Conservation (phyloP, 2,888 invertebrate species). For the Hoplodrina blanda region DNA sequence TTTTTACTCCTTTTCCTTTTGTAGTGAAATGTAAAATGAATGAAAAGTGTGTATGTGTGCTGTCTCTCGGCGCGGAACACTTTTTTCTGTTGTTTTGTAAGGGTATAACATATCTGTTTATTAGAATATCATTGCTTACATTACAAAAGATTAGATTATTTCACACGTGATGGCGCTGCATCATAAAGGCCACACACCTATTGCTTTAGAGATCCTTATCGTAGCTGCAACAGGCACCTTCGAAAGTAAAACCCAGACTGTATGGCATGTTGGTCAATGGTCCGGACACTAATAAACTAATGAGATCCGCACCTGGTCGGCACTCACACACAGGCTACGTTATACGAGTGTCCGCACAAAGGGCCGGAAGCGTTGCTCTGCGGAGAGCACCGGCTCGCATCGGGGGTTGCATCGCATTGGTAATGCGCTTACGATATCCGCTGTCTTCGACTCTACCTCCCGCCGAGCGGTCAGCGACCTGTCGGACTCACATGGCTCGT, state of each 20-base stretch:
- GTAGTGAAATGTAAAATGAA: no score
- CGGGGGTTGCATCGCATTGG: constrained; percentile 30
- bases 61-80: no score
- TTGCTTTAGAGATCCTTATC: no score
- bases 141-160: no score
- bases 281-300: constrained; percentile 1
- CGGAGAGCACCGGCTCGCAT: constrained; percentile 17
- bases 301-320: constrained; percentile 28
- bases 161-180: no score
- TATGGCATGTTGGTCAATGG: constrained; percentile 12
- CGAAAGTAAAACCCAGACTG: background rate
- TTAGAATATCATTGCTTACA: no score
- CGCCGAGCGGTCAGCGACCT: constrained; percentile 48
- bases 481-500: constrained; percentile 14
- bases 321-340: constrained; percentile 3
- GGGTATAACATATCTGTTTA: no score
- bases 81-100: no score
- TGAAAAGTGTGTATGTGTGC: no score
- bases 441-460: constrained; percentile 1
- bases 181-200: no score
- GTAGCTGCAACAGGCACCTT: no score
- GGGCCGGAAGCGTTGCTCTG: constrained; percentile 32
- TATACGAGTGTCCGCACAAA: constrained; percentile 20
- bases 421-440: constrained; percentile 41
- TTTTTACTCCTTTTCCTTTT: no score